Percentiles rank a stretch among this genome's conserved stretches.
phyloP scores from a whole-genome alignment of 1,140 invertebrate species.

The Drosophila lini region DNA sequence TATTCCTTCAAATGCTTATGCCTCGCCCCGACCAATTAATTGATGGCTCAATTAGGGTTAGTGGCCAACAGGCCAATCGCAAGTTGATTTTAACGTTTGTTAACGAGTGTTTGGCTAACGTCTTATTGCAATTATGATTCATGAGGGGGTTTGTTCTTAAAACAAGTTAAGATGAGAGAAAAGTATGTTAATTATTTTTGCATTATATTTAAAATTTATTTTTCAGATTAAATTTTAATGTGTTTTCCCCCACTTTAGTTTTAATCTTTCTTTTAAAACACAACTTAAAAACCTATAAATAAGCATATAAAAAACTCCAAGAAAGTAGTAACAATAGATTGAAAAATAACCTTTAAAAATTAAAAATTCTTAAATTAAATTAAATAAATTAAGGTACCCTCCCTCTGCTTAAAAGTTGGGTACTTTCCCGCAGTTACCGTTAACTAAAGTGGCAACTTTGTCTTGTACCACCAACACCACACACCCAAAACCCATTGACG shows the following conservation, averaged over 20 bases:
- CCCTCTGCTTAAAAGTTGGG: not conserved
- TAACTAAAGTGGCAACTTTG: constrained; percentile 41
- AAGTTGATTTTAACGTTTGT: constrained; percentile 8
- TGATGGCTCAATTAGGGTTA: constrained; percentile 53
- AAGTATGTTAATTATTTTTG: not conserved
- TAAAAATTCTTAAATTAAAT: not conserved
- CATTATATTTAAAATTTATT: not conserved
- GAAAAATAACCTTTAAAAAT: not conserved
- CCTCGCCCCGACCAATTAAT: constrained; percentile 55
- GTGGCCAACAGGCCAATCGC: constrained; percentile 7
- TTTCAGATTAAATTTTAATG: not conserved
- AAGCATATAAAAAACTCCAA: not conserved
- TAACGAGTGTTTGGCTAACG: constrained; percentile 4
- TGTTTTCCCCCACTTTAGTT: not conserved
- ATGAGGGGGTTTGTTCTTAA: too few species aligned
- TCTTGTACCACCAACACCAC: constrained; percentile 10
- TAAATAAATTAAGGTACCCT: not conserved
- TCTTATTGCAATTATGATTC: constrained; percentile 2
- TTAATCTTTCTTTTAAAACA: not conserved
- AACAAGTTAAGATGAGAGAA: not conserved
- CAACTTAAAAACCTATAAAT: not conserved
- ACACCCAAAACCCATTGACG: constrained; percentile 19
- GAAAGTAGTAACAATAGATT: not conserved
- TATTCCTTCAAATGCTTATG: constrained; percentile 37
- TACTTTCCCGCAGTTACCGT: not conserved